Percentiles rank a stretch among this genome's conserved stretches.
Conservation (phyloP, 2,797 vertebrate genomes). For the Acanthiza pusilla region DNA sequence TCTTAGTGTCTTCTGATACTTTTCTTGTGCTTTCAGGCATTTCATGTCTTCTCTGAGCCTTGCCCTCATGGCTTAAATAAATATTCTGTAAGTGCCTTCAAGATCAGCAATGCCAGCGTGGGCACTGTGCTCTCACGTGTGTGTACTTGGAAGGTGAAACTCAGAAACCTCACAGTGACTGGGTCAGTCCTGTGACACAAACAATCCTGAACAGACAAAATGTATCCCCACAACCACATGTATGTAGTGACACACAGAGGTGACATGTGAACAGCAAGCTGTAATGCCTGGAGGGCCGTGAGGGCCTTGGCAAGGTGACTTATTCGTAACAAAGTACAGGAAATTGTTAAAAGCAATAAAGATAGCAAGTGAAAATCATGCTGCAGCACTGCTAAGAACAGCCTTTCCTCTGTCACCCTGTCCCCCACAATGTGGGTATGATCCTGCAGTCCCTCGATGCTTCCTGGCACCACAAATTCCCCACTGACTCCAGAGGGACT, state of each 20-base stretch:
- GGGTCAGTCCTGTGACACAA: neutral
- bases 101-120: neutral
- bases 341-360: neutral
- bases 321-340: neutral
- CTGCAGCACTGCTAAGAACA: neutral
- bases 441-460: neutral
- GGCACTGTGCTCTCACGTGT: neutral
- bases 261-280: neutral
- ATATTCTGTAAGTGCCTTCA: neutral
- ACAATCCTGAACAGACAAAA: neutral
- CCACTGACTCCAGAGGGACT: neutral
- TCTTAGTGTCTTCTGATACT: neutral
- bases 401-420: neutral
- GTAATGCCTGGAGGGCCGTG: neutral
- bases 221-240: neutral
- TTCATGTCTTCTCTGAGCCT: neutral
- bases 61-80: neutral
- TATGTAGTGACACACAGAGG: neutral
- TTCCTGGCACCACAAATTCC: neutral
- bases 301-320: slow-evolving; percentile 5
- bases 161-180: neutral
- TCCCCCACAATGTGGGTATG: neutral
- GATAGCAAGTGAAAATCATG: neutral
- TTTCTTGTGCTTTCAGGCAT: neutral
- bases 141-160: neutral